Evolutionary conservation across 1,140 invertebrate genomes (phyloP).

Genomic region (Pectinophora gossypiella): DNA sequence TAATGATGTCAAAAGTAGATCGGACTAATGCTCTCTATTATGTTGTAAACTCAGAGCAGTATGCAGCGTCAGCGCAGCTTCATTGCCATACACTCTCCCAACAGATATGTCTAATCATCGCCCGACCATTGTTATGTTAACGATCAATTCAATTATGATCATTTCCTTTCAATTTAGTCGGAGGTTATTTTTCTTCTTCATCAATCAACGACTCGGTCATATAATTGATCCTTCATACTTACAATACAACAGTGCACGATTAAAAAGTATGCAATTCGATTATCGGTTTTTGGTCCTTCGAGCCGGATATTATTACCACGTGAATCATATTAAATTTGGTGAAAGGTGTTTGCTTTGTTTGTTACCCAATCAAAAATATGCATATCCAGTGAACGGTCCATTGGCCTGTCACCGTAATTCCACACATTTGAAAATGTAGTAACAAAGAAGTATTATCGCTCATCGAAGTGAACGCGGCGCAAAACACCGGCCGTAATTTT

Average conservation of each 20-base stretch:
- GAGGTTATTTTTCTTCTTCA: conserved; percentile 3
- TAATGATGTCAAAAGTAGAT: conserved; percentile 75
- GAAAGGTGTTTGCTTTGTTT: neutral
- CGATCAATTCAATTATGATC: conserved; percentile 29
- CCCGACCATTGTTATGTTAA: conserved; percentile 29
- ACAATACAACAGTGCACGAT: too few relatives aligned
- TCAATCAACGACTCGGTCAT: neutral
- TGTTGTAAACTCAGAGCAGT: conserved; percentile 48
- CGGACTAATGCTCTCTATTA: conserved; percentile 71
- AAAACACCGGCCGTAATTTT: conserved; percentile 56
- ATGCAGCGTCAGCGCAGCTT: conserved; percentile 28
- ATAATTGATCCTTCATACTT: conserved; percentile 1
- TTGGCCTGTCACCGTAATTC: conserved; percentile 3
- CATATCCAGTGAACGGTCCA: neutral
- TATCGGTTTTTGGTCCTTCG: too few relatives aligned
- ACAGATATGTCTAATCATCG: conserved; percentile 18
- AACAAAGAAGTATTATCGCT: conserved; percentile 56
- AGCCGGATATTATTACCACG: too few relatives aligned
- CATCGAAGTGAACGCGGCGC: conserved; percentile 53
- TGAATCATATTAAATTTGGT: too few relatives aligned
- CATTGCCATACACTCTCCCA: neutral
- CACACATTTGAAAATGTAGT: conserved; percentile 41
- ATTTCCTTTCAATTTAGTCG: conserved; percentile 21
- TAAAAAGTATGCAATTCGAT: too few relatives aligned
- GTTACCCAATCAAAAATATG: conserved; percentile 1